Percentiles rank a stretch among this genome's conserved stretches.
Conservation (phyloP, 2,888 invertebrate species). For the Agrochola macilenta region DNA sequence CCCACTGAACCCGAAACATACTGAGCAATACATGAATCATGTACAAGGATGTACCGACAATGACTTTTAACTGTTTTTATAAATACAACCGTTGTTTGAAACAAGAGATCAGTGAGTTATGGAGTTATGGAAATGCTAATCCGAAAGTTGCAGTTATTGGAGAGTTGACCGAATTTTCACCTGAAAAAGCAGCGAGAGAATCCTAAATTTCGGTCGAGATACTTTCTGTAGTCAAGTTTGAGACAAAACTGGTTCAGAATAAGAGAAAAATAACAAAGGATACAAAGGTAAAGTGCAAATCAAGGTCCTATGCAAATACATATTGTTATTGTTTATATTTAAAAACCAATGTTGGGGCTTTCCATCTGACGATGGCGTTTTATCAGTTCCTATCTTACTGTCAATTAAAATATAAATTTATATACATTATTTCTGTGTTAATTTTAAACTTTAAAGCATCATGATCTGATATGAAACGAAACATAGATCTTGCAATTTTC, state of each 20-base stretch:
- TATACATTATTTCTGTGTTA: not conserved
- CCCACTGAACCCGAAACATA: constrained; percentile 73
- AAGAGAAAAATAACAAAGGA: constrained; percentile 25
- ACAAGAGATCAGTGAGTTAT: constrained; percentile 24
- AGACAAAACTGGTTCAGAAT: constrained; percentile 2
- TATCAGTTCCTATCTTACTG: constrained; percentile 1
- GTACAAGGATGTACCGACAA: constrained; percentile 63
- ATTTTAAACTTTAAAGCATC: not conserved
- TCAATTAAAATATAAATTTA: not conserved
- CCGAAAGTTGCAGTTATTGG: constrained; percentile 5
- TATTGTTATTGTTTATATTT: constrained; percentile 25
- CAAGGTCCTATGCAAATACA: constrained; percentile 52
- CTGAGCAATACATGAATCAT: constrained; percentile 62
- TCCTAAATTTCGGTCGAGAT: not conserved
- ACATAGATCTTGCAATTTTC: not conserved
- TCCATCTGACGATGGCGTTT: constrained; percentile 3
- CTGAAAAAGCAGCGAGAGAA: constrained; percentile 2
- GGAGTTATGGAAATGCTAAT: constrained; percentile 25
- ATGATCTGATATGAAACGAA: not conserved
- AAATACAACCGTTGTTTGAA: constrained; percentile 41
- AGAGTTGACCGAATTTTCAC: not conserved
- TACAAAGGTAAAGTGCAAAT: constrained; percentile 22
- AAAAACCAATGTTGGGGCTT: constrained; percentile 35
- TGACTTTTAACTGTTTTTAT: constrained; percentile 56
- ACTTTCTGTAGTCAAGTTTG: not conserved